These are phyloP conservation scores for Girardia tigrina DNA, from an alignment of 2,888 invertebrate species.

Conservation along the genomic window DNA sequence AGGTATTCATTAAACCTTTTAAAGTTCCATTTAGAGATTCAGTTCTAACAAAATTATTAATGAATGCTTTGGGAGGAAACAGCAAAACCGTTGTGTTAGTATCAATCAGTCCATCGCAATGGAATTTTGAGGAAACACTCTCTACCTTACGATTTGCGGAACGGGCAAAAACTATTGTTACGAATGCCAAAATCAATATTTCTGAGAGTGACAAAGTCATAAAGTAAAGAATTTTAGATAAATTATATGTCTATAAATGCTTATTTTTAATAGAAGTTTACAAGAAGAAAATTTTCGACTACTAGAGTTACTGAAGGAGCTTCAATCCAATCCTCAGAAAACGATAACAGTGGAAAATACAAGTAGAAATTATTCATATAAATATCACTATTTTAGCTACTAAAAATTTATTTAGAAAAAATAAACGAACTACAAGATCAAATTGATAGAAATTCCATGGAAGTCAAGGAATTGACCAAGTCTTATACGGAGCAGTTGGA, in stretches of 20 bases:
- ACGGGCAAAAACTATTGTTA: neutral
- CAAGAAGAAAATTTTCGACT: constrained; percentile 54
- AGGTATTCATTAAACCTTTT: too few relatives aligned
- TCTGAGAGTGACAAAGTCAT: neutral
- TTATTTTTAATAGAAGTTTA: constrained; percentile 42
- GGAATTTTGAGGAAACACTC: neutral
- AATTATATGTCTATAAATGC: neutral
- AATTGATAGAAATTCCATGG: neutral
- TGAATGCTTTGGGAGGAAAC: constrained; percentile 13
- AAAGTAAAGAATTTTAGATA: neutral
- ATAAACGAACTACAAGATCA: neutral
- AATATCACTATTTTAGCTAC: too few relatives aligned
- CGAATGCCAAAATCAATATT: neutral
- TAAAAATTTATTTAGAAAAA: neutral
- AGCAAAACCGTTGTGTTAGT: neutral
- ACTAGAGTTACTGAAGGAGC: constrained; percentile 49
- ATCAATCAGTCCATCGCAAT: neutral
- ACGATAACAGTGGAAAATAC: neutral
- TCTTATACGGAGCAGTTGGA: neutral
- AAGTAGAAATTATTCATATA: too few relatives aligned
- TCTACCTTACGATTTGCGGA: neutral
- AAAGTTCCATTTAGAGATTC: neutral
- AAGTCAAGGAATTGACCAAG: neutral
- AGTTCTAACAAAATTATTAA: neutral
- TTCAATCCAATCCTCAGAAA: constrained; percentile 41